A percentile compares a stretch with the other conserved stretches of the same genome.
Evolutionary conservation across 2,797 vertebrate genomes (phyloP).

Genomic region (Coregonus sp.): DNA sequence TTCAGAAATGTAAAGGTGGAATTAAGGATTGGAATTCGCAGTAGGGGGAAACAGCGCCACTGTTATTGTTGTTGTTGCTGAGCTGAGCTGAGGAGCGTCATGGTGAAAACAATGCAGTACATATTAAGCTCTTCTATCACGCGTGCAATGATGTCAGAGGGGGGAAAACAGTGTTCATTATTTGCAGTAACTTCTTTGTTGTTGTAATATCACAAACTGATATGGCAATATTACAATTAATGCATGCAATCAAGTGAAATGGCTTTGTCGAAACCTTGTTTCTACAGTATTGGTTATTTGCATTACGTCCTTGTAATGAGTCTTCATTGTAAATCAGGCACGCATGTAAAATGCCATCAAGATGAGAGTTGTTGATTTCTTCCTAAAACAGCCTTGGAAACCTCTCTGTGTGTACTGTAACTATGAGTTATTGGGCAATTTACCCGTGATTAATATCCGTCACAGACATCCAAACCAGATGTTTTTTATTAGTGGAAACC

Average conservation of each 20-base stretch:
- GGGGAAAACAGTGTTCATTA: no score
- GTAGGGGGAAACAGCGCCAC: no score
- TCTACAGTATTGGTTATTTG: conserved; percentile 11
- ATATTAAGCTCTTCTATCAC: no score
- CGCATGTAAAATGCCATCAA: conserved; percentile 1
- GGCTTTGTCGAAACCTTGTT: conserved; percentile 13
- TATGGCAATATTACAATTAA: neutral
- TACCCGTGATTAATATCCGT: conserved; percentile 41
- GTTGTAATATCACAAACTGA: no score
- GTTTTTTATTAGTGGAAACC: conserved; percentile 42
- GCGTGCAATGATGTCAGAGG: no score
- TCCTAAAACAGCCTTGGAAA: conserved; percentile 28
- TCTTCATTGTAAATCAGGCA: conserved; percentile 29
- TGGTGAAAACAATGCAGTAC: no score
- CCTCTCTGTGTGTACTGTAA: conserved; percentile 22
- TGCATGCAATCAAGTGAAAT: neutral
- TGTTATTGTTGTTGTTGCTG: no score
- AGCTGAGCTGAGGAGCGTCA: no score
- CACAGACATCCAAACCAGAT: conserved; percentile 37
- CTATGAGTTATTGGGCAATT: conserved; percentile 42
- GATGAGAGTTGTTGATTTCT: conserved; percentile 18
- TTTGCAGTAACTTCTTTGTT: no score
- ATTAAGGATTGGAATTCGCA: neutral
- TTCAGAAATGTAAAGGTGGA: neutral
- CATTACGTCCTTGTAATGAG: conserved; percentile 19